A percentile compares a stretch with the other conserved stretches of the same genome.
Evolutionary conservation across 2,113 vertebrate species (phyloP).

Genomic region (Bostrychus sinensis): DNA sequence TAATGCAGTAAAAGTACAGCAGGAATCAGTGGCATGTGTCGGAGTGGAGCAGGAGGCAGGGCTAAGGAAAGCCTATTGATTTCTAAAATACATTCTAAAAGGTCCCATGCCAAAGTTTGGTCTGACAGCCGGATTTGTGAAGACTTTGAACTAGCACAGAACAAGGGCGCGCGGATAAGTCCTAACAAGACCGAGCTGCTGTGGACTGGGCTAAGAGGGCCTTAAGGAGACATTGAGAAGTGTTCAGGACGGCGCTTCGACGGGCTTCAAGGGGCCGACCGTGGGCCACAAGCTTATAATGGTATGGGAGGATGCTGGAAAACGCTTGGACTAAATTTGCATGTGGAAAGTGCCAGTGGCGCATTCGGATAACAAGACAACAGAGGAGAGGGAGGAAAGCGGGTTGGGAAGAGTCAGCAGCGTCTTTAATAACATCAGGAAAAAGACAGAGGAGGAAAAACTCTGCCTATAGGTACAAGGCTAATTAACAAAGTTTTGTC

Average conservation of each 20-base stretch:
- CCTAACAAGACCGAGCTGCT: constrained; percentile 49
- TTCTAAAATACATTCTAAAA: constrained; percentile 75
- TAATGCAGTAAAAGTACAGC: background rate
- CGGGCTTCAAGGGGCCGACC: constrained; percentile 54
- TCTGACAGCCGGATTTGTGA: constrained; percentile 74
- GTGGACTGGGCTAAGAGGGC: constrained; percentile 69
- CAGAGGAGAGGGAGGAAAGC: constrained; percentile 59
- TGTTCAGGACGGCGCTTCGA: constrained; percentile 38
- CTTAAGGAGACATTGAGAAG: constrained; percentile 63
- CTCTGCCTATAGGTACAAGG: constrained; percentile 79
- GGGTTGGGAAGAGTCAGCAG: constrained; percentile 72
- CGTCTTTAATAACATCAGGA: constrained; percentile 75
- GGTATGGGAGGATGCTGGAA: constrained; percentile 75
- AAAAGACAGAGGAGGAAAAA: constrained; percentile 71
- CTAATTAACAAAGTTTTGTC: constrained; percentile 85
- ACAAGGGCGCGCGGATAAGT: constrained; percentile 43
- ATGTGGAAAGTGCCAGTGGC: constrained; percentile 74
- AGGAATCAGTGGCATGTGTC: constrained; percentile 54
- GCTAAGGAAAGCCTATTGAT: constrained; percentile 64
- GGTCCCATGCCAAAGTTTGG: constrained; percentile 66
- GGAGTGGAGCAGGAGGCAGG: constrained; percentile 18
- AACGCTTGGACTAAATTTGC: constrained; percentile 76
- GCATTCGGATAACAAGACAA: constrained; percentile 76
- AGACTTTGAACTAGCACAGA: constrained; percentile 70
- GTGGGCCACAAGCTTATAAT: constrained; percentile 66